Conservation (phyloP, 2,888 invertebrate genomes). For the Sinodicranocentrus sp. region DNA sequence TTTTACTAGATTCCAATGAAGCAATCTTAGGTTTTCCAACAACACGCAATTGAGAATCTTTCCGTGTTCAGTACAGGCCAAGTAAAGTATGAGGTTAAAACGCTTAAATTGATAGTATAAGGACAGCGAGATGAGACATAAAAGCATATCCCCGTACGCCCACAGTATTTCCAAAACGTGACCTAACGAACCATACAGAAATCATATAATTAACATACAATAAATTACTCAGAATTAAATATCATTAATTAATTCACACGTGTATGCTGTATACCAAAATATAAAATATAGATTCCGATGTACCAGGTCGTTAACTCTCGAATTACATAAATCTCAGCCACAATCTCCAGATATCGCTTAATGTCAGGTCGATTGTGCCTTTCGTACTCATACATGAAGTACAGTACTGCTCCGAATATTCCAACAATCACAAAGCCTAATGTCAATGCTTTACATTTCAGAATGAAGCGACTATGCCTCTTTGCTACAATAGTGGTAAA, state of each 20-base stretch:
- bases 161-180: constrained; percentile 5
- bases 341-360: background rate
- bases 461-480: background rate
- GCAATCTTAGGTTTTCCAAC: background rate
- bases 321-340: background rate
- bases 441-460: background rate
- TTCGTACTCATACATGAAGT: constrained; percentile 25
- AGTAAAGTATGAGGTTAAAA: background rate
- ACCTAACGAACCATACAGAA: background rate
- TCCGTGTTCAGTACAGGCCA: constrained; percentile 5
- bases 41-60: background rate
- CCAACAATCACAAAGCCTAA: background rate
- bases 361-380: background rate
- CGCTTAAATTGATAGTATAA: constrained; percentile 5
- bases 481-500: background rate
- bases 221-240: no score
- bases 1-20: constrained; percentile 9
- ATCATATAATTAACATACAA: no score
- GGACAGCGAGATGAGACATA: background rate
- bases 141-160: background rate
- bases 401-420: background rate
- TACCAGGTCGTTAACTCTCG: background rate
- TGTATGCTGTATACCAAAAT: no score
- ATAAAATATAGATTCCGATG: background rate
- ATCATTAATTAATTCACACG: no score